A percentile compares a stretch with the other conserved stretches of the same genome.
phyloP scores from a whole-genome alignment of 2,888 invertebrate genomes.

The Lasiommata megera region DNA sequence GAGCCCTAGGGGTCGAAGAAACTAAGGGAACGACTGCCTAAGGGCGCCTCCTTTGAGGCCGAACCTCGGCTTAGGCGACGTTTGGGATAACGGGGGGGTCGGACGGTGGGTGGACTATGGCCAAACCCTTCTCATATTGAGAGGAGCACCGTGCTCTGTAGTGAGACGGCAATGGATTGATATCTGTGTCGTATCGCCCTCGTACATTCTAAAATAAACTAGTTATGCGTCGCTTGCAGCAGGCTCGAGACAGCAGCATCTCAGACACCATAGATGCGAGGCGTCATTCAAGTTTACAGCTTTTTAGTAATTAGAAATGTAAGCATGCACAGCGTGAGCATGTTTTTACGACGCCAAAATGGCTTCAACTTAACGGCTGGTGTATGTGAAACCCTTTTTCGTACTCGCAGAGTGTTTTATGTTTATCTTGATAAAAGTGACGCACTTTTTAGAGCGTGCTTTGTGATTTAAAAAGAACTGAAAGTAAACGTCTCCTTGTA shows the following conservation, averaged over 20 bases:
- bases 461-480: background rate
- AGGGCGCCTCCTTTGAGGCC: too few relatives aligned
- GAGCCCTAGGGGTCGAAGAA: too few relatives aligned
- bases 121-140: too few relatives aligned
- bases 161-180: too few relatives aligned
- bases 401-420: background rate
- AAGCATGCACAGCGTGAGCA: conserved; percentile 9
- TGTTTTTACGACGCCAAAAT: conserved; percentile 4
- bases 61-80: too few relatives aligned
- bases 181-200: background rate
- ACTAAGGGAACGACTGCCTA: too few relatives aligned
- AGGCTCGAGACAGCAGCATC: too few relatives aligned
- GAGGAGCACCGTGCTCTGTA: too few relatives aligned
- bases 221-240: conserved; percentile 1
- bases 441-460: background rate
- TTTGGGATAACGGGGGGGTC: too few relatives aligned
- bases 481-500: background rate
- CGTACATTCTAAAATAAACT: background rate
- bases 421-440: conserved; percentile 2
- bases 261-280: background rate
- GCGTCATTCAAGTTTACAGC: conserved; percentile 10
- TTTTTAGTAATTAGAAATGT: conserved; percentile 23
- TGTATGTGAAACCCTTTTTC: background rate
- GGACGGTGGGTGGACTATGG: too few relatives aligned
- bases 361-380: conserved; percentile 1